Evolutionary conservation across 2,888 invertebrate species (phyloP).

Genomic region (Germaria angustata): DNA sequence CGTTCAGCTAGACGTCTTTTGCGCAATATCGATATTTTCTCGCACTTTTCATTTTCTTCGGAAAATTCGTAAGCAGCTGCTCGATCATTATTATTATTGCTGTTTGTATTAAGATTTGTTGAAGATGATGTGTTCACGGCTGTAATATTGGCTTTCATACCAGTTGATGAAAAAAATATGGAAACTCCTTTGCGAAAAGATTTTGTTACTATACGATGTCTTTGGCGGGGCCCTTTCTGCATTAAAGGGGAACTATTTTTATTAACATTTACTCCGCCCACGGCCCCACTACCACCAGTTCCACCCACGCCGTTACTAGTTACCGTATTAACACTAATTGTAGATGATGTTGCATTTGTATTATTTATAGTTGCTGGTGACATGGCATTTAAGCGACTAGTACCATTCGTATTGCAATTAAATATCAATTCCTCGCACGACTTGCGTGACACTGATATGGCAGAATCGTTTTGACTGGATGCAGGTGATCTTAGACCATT

Average conservation of each 20-base stretch:
- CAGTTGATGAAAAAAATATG: slow-evolving; percentile 58
- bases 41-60: slow-evolving; percentile 90
- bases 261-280: slow-evolving; percentile 39
- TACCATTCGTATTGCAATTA: slow-evolving; percentile 36
- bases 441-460: slow-evolving; percentile 70
- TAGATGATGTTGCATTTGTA: slow-evolving; percentile 50
- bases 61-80: slow-evolving; percentile 88
- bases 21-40: slow-evolving; percentile 91
- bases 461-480: slow-evolving; percentile 55
- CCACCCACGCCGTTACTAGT: slow-evolving; percentile 27
- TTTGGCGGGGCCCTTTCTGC: slow-evolving; percentile 55
- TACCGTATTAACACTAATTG: slow-evolving; percentile 15
- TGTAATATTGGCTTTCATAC: slow-evolving; percentile 70
- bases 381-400: slow-evolving; percentile 54
- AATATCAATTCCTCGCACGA: slow-evolving; percentile 81
- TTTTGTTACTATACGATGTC: slow-evolving; percentile 78
- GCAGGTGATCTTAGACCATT: slow-evolving; percentile 39
- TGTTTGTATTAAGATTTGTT: slow-evolving; percentile 19
- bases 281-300: neutral
- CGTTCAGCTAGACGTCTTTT: slow-evolving; percentile 93
- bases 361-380: slow-evolving; percentile 76
- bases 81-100: slow-evolving; percentile 81
- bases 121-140: slow-evolving; percentile 45
- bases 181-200: slow-evolving; percentile 77
- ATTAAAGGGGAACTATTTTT: slow-evolving; percentile 47